Evolutionary conservation across 2,888 invertebrate species (phyloP).

Genomic region (Agonopterix arenella): DNA sequence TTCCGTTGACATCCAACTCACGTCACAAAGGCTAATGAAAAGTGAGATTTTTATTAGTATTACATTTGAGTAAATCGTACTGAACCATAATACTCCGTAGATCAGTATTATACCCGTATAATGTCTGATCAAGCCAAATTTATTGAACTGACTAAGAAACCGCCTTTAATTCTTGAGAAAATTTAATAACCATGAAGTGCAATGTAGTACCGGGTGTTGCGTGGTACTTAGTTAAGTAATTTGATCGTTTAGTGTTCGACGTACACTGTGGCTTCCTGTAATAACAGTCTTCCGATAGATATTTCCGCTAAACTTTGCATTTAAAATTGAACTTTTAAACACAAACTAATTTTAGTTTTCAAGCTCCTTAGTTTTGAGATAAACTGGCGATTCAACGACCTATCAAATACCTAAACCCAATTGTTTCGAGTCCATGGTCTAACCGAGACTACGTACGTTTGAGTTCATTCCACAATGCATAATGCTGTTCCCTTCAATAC

Average conservation of each 20-base stretch:
- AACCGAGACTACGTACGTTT: slow-evolving; percentile 16
- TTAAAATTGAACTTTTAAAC: slow-evolving; percentile 51
- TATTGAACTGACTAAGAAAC: slow-evolving; percentile 66
- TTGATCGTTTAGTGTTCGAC: slow-evolving; percentile 62
- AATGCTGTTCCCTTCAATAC: slow-evolving; percentile 43
- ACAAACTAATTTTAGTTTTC: slow-evolving; percentile 25
- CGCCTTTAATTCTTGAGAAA: slow-evolving; percentile 67
- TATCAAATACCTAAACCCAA: background rate
- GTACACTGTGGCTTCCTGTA: slow-evolving; percentile 72
- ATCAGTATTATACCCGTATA: slow-evolving; percentile 52
- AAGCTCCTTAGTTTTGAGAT: slow-evolving; percentile 13
- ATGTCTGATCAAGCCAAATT: slow-evolving; percentile 70
- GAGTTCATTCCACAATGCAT: slow-evolving; percentile 34
- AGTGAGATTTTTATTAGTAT: slow-evolving; percentile 52
- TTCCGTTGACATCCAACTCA: slow-evolving; percentile 23
- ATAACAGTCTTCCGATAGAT: slow-evolving; percentile 75
- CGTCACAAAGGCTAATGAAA: slow-evolving; percentile 38
- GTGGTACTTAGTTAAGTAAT: slow-evolving; percentile 68
- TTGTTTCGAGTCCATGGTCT: slow-evolving; percentile 13
- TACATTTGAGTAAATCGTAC: slow-evolving; percentile 33
- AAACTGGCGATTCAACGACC: too few species aligned
- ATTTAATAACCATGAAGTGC: slow-evolving; percentile 56
- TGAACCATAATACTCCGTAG: slow-evolving; percentile 58
- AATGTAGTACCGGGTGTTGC: slow-evolving; percentile 56
- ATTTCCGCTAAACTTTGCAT: slow-evolving; percentile 68